Conservation (phyloP, 1,140 invertebrate genomes). For the Macrobrachium rosenbergii region DNA sequence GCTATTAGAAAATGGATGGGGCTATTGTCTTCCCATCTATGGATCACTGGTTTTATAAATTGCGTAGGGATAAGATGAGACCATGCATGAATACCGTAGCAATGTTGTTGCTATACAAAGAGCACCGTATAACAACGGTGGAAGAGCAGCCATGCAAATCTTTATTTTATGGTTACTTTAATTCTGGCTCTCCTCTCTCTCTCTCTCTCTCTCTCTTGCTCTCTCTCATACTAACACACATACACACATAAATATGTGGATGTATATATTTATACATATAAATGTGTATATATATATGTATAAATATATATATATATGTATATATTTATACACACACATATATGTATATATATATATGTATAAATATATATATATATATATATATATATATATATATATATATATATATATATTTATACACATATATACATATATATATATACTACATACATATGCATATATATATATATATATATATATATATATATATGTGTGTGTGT, state of each 20-base stretch:
- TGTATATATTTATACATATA: background rate
- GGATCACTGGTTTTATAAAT: too few relatives aligned
- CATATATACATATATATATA: background rate
- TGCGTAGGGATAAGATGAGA: too few relatives aligned
- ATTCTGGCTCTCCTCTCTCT: background rate
- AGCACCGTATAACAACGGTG: too few relatives aligned
- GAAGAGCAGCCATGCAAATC: too few relatives aligned
- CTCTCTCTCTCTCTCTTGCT: background rate
- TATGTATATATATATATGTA: slow-evolving; percentile 7
- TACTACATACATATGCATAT: background rate
- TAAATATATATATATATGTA: background rate
- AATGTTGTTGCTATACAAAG: too few relatives aligned
- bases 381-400: slow-evolving; percentile 25
- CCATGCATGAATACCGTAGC: too few relatives aligned
- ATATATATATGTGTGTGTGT: slow-evolving; percentile 3
- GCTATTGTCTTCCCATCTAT: too few relatives aligned
- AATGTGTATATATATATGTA: background rate
- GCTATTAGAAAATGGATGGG: too few relatives aligned
- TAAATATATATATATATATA: slow-evolving; percentile 20
- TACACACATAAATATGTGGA: background rate
- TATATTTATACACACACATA: slow-evolving; percentile 24
- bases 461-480: slow-evolving; percentile 12
- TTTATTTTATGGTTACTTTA: background rate
- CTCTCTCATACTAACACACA: background rate
- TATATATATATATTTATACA: background rate